These are phyloP conservation scores for Nemotelus nigrinus DNA, from an alignment of 2,888 invertebrate species.

Conservation along the genomic window DNA sequence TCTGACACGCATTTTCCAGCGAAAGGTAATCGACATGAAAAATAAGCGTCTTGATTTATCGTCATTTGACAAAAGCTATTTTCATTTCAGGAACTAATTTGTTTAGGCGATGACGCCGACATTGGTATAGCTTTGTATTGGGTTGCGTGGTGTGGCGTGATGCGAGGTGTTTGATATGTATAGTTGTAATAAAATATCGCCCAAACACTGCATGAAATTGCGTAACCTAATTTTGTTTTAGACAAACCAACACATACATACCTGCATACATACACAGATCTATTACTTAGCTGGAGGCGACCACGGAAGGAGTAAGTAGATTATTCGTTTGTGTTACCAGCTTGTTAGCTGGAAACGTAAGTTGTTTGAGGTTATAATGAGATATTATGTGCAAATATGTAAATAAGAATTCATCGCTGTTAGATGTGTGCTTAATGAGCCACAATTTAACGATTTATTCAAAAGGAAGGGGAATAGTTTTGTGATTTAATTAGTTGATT, in stretches of 20 bases:
- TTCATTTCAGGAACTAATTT: slow-evolving; percentile 40
- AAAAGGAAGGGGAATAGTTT: too few relatives aligned
- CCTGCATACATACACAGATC: too few relatives aligned
- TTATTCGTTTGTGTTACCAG: too few relatives aligned
- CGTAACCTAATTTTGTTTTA: slow-evolving; percentile 31
- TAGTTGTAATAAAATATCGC: slow-evolving; percentile 30
- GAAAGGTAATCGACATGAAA: slow-evolving; percentile 36
- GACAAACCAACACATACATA: not conserved
- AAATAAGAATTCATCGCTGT: too few relatives aligned
- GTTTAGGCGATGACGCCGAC: slow-evolving; percentile 19
- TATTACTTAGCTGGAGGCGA: too few relatives aligned
- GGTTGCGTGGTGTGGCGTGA: not conserved
- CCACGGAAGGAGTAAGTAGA: too few relatives aligned
- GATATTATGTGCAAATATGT: too few relatives aligned
- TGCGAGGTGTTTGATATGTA: not conserved
- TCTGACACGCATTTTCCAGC: slow-evolving; percentile 21
- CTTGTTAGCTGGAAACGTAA: too few relatives aligned
- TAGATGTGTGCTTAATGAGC: too few relatives aligned
- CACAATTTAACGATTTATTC: too few relatives aligned
- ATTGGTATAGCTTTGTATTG: not conserved
- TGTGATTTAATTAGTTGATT: too few relatives aligned
- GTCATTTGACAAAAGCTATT: slow-evolving; percentile 34
- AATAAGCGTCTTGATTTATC: slow-evolving; percentile 36
- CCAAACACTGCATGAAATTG: slow-evolving; percentile 6
- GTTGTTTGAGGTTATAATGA: too few relatives aligned